Evolutionary conservation across 2,113 vertebrate genomes (phyloP), one percentile per base, ranked within the genome.

Genomic region (Antechinus flavipes): DNA sequence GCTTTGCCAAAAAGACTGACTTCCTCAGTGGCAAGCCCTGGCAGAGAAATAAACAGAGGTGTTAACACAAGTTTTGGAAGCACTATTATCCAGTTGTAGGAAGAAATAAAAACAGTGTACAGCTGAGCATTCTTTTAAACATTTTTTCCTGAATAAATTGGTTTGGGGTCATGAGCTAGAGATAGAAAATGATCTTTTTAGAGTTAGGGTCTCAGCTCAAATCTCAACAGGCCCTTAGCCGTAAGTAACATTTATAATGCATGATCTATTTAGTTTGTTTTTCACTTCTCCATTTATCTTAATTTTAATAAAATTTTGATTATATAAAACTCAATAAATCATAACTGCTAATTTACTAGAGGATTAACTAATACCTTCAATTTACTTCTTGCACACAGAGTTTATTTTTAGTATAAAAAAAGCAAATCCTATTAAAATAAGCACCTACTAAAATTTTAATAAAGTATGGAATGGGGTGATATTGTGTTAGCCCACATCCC

Each of bases 241-340:
- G 16, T 7, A 76, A 68, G 2, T 84, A 35, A 42, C 68, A 84
- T 84, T 84, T 42, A 42, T 84, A 84, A 84, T 84, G 68, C 68
- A 23, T 84, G 68, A 84, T 84, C 1, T 84, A 84, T 94, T 96
- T 91, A 90, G 61, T 55, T 49, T 91, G 22, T 92, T 95, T 94
- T 19, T 50, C 89, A 53, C 24, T 96, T 97, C n/a, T 94, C 9
- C 90, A 1, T 93, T 95, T 55, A 94, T 93, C 89, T 93, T 93
- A 68, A 94, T 68, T 84, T 61, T 11, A 55, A 23, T 27, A 24
- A 25, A 92, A 55, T 0, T 14, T 93, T 96, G 94, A 93, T 0
- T 42, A 42, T 42, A 84, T 19, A 42, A 84, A 84, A 42, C n/a
- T 93, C 53, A 91, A 56, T 55, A 68, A 49, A 84, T 42, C 35